Evolutionary conservation across 1,140 invertebrate genomes (phyloP).

Genomic region (Anoplophora glabripennis): DNA sequence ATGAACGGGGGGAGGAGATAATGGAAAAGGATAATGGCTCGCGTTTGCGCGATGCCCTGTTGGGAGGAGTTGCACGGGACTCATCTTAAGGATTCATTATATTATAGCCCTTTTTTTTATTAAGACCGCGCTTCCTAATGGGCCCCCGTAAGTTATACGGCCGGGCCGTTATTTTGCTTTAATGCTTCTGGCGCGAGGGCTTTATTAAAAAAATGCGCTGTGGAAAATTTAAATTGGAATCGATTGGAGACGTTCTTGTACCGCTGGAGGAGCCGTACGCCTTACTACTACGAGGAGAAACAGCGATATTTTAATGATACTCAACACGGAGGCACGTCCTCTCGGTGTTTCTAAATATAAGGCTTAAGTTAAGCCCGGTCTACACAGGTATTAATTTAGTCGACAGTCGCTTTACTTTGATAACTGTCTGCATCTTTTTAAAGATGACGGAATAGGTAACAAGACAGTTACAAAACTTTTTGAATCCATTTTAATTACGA

Average conservation of each 20-base stretch:
- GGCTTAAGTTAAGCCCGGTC: no score
- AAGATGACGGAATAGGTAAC: no score
- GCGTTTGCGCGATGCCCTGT: constrained; percentile 20
- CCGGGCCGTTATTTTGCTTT: constrained; percentile 7
- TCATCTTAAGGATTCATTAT: constrained; percentile 21
- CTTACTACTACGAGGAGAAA: no score
- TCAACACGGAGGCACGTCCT: no score
- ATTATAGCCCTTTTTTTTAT: constrained; percentile 14
- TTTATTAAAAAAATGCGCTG: neutral
- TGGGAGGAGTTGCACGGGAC: constrained; percentile 29
- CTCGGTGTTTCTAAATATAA: no score
- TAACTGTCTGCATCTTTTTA: no score
- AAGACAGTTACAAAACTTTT: no score
- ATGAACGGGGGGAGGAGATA: constrained; percentile 33
- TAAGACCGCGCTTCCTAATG: constrained; percentile 19
- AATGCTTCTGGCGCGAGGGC: neutral
- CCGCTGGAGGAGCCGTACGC: no score
- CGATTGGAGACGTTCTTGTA: neutral
- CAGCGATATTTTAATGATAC: no score
- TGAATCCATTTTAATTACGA: no score
- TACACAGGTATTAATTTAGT: no score
- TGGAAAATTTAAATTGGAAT: neutral
- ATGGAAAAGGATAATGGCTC: constrained; percentile 33
- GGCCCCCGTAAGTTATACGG: neutral
- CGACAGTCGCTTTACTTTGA: no score